Conservation (phyloP, 1,140 invertebrate species). For the Trachymyrmex septentrionalis region DNA sequence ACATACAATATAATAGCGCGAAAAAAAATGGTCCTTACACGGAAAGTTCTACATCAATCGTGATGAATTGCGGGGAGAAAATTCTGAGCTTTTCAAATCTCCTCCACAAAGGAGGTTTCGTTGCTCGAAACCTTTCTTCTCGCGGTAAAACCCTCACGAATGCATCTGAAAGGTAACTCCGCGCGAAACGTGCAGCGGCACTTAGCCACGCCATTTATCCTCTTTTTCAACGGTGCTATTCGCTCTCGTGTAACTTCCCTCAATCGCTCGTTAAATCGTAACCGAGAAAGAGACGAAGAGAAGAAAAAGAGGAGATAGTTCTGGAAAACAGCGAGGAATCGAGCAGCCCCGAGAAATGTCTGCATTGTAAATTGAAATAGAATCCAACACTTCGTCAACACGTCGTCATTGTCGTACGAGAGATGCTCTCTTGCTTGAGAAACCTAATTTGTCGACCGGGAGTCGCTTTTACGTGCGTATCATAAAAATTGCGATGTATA, state of each 20-base stretch:
- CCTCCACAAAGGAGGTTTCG: constrained; percentile 31
- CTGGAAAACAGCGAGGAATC: constrained; percentile 3
- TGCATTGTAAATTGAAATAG: constrained; percentile 6
- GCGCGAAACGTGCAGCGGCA: constrained; percentile 37
- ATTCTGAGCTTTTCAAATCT: constrained; percentile 29
- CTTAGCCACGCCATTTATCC: constrained; percentile 46
- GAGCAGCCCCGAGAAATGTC: not conserved
- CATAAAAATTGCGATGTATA: constrained; percentile 66
- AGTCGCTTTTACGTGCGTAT: constrained; percentile 20
- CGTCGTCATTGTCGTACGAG: not conserved
- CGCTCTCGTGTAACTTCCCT: constrained; percentile 30
- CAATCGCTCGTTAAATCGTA: constrained; percentile 49
- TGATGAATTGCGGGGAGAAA: not conserved
- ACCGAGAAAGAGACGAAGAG: not conserved
- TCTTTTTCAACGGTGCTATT: constrained; percentile 35
- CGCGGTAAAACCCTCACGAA: constrained; percentile 31
- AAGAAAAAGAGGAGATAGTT: not conserved
- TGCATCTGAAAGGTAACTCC: not conserved
- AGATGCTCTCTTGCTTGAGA: constrained; percentile 41
- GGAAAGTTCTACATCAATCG: not conserved
- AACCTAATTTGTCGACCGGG: constrained; percentile 64
- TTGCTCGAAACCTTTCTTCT: constrained; percentile 5
- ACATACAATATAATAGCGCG: too few relatives aligned
- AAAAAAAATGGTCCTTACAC: not conserved
- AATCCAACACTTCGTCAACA: constrained; percentile 28